Evolutionary conservation across 2,797 vertebrate species (phyloP).

Genomic region (Characodon lateralis): DNA sequence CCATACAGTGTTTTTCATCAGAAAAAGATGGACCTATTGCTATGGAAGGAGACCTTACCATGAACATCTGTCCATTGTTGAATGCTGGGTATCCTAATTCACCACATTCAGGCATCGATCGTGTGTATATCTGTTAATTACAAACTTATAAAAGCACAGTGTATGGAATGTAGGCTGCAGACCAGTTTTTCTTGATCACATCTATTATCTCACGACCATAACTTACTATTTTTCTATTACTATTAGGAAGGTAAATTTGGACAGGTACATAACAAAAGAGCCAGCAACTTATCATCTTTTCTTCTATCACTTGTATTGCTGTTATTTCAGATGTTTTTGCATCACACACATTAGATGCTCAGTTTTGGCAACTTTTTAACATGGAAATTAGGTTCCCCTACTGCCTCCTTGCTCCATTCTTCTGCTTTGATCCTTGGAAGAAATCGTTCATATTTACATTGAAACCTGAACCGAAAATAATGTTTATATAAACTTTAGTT

Average conservation of each 20-base stretch:
- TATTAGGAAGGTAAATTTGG: constrained; percentile 20
- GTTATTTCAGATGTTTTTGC: constrained; percentile 6
- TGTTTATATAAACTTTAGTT: constrained; percentile 5
- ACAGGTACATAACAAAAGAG: constrained; percentile 20
- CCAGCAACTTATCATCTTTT: constrained; percentile 7
- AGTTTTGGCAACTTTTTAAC: not conserved
- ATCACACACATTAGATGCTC: not conserved
- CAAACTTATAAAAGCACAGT: constrained; percentile 16
- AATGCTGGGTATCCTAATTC: constrained; percentile 30
- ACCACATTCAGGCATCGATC: constrained; percentile 31
- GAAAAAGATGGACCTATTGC: constrained; percentile 41
- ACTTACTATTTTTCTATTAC: constrained; percentile 34
- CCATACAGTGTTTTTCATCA: not conserved
- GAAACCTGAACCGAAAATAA: not conserved
- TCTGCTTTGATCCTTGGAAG: not conserved
- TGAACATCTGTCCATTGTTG: constrained; percentile 25
- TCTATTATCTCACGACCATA: constrained; percentile 1
- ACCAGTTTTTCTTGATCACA: constrained; percentile 10
- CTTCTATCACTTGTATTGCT: constrained; percentile 1
- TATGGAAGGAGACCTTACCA: not conserved
- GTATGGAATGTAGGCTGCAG: constrained; percentile 15
- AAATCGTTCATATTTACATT: not conserved
- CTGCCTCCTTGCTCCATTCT: not conserved
- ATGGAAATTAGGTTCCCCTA: not conserved
- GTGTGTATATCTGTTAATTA: constrained; percentile 23